Evolutionary conservation across 2,797 vertebrate genomes (phyloP).

Genomic region (Sylvia borin): DNA sequence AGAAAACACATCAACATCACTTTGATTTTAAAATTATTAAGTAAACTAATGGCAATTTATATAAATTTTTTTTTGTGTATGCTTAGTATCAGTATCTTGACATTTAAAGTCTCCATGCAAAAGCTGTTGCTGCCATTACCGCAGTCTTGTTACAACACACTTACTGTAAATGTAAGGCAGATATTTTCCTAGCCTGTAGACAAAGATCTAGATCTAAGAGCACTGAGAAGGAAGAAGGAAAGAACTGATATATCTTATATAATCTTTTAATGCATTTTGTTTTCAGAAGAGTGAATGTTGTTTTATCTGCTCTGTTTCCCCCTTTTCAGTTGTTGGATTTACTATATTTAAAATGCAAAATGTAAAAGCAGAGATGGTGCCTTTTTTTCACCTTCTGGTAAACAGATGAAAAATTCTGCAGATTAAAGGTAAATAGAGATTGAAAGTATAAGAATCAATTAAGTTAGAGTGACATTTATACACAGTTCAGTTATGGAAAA

Average conservation of each 20-base stretch:
- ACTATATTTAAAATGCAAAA: not conserved
- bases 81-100: not conserved
- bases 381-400: not conserved
- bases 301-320: not conserved
- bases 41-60: not conserved
- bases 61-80: not conserved
- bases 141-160: not conserved
- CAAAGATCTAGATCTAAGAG: not conserved
- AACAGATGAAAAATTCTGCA: conserved; percentile 20
- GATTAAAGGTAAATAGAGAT: not conserved
- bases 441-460: conserved; percentile 7
- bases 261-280: not conserved
- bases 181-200: not conserved
- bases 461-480: conserved; percentile 35
- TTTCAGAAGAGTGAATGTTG: not conserved
- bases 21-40: not conserved
- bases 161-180: not conserved
- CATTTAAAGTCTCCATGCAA: not conserved
- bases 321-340: not conserved
- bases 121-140: not conserved
- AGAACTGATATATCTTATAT: not conserved
- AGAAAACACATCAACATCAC: not conserved
- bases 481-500: conserved; percentile 39
- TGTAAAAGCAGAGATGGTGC: not conserved
- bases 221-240: not conserved